These are phyloP conservation scores for Megamerina dolium DNA, from an alignment of 2,888 invertebrate species.

Conservation along the genomic window DNA sequence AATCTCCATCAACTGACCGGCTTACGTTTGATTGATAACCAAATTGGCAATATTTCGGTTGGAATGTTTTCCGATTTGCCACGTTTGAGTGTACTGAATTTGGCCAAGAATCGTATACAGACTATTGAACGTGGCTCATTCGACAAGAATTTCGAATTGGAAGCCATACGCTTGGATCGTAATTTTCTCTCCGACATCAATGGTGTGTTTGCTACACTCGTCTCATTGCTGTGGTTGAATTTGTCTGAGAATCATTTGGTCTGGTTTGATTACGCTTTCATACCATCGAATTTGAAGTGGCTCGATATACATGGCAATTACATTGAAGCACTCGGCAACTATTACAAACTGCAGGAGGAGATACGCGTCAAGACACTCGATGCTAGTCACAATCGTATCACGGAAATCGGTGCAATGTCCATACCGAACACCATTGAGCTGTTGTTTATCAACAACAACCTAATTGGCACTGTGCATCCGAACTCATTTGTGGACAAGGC, in stretches of 20 bases:
- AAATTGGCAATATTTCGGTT: conserved; percentile 75
- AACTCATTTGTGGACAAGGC: conserved; percentile 83
- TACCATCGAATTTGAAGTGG: conserved; percentile 84
- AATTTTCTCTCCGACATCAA: conserved; percentile 85
- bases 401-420: conserved; percentile 72
- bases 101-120: conserved; percentile 85
- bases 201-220: conserved; percentile 79
- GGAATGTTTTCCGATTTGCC: conserved; percentile 86
- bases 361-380: conserved; percentile 82
- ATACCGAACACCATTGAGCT: conserved; percentile 84
- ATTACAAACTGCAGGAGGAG: conserved; percentile 78
- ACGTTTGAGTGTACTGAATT: conserved; percentile 76
- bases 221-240: conserved; percentile 79
- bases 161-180: conserved; percentile 81
- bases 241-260: conserved; percentile 86
- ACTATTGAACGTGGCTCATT: conserved; percentile 81
- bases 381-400: conserved; percentile 83
- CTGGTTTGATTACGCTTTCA: conserved; percentile 90
- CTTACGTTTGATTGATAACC: conserved; percentile 82
- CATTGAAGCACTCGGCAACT: conserved; percentile 81
- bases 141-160: conserved; percentile 71
- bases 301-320: conserved; percentile 86
- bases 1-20: conserved; percentile 83
- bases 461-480: conserved; percentile 70
- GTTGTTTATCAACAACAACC: conserved; percentile 83